Evolutionary conservation across 2,888 invertebrate genomes (phyloP).

Genomic region (Aelia acuminata): DNA sequence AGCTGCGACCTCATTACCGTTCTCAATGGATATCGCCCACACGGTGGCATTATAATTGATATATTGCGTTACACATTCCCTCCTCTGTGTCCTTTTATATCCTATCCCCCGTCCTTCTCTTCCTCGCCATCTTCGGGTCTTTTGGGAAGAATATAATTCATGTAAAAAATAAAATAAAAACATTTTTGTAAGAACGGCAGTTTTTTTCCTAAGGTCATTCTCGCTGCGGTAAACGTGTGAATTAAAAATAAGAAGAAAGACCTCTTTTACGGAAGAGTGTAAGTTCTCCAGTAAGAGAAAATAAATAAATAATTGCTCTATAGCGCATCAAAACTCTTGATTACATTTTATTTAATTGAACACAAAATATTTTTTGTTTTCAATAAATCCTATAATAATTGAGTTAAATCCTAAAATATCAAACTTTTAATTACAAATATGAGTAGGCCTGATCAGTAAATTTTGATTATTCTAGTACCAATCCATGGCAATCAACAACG

Average conservation of each 20-base stretch:
- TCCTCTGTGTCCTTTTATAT: neutral
- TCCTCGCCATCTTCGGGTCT: neutral
- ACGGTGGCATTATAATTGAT: slow-evolving; percentile 1
- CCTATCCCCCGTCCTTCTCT: neutral
- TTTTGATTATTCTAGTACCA: no score
- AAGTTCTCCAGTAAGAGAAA: neutral
- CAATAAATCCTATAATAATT: no score
- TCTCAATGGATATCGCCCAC: slow-evolving; percentile 35
- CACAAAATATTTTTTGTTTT: no score
- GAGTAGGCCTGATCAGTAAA: no score
- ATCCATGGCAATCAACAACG: no score
- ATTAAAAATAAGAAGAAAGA: neutral
- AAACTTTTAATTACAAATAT: no score
- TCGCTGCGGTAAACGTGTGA: neutral
- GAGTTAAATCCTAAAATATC: no score
- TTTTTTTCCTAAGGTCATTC: neutral
- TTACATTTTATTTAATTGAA: no score
- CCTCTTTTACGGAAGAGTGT: neutral
- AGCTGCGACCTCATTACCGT: slow-evolving; percentile 30
- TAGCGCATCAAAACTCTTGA: no score
- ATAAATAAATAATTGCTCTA: neutral
- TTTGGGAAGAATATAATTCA: neutral
- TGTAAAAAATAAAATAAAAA: neutral
- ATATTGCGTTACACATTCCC: neutral
- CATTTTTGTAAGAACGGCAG: neutral